Conservation (phyloP, 2,797 vertebrate species). For the Synanceia verrucosa region DNA sequence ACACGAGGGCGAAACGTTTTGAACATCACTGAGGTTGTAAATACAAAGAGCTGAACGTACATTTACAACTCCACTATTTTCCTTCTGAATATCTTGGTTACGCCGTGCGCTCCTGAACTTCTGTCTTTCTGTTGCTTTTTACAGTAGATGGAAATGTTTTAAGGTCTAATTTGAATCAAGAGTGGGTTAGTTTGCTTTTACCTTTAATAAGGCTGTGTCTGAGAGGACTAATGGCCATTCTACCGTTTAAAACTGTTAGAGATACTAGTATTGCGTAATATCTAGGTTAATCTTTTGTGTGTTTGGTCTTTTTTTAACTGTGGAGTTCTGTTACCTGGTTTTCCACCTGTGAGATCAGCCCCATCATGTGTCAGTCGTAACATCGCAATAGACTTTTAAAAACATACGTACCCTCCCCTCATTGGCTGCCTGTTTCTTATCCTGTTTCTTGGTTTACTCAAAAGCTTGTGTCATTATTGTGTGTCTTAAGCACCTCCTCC, state of each 20-base stretch:
- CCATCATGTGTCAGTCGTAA: slow-evolving; percentile 25
- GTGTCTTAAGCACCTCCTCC: slow-evolving; percentile 58
- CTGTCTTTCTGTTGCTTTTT: slow-evolving; percentile 70
- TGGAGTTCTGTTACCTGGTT: slow-evolving; percentile 35
- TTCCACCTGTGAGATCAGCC: slow-evolving; percentile 39
- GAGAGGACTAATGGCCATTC: slow-evolving; percentile 59
- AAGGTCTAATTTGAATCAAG: slow-evolving; percentile 69
- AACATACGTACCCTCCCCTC: slow-evolving; percentile 29
- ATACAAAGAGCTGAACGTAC: slow-evolving; percentile 63
- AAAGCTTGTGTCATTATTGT: slow-evolving; percentile 36
- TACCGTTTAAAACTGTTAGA: slow-evolving; percentile 80
- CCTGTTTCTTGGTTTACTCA: slow-evolving; percentile 26
- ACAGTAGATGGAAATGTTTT: slow-evolving; percentile 72
- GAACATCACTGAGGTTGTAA: slow-evolving; percentile 57
- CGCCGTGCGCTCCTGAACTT: slow-evolving; percentile 56
- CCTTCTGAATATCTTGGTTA: slow-evolving; percentile 71
- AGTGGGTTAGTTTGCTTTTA: slow-evolving; percentile 75
- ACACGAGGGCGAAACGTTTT: slow-evolving; percentile 34
- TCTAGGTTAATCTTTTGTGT: slow-evolving; percentile 49
- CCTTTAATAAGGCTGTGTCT: slow-evolving; percentile 78
- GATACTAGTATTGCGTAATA: slow-evolving; percentile 66
- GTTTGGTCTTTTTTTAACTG: slow-evolving; percentile 22
- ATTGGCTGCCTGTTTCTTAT: slow-evolving; percentile 19
- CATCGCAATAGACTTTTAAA: slow-evolving; percentile 47
- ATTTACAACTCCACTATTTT: slow-evolving; percentile 50